Evolutionary conservation across 2,113 vertebrate genomes (phyloP), one percentile per base, ranked within the genome.

Genomic region (Collichthys lucidus): DNA sequence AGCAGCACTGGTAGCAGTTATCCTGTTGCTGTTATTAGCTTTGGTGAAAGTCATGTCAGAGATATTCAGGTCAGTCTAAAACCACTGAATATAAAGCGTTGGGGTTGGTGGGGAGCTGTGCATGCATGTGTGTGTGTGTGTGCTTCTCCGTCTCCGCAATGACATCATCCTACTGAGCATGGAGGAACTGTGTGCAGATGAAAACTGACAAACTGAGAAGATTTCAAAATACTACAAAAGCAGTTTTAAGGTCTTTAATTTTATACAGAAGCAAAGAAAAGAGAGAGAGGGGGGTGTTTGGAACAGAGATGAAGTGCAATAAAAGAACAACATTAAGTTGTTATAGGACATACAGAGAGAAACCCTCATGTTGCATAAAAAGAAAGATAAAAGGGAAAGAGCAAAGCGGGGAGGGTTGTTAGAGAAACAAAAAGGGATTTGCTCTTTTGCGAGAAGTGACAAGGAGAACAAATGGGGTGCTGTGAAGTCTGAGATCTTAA

Each of bases 11-110:
- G 85, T 84, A 88, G 88, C 84, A 88, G 74, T 92, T 89, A 86
- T 87, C 69, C 89, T 79, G 81, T 62, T 66, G 88, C 91, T 85
- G 85, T 89, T 92, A 93, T 93, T 93, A 93, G 87, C 89, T 80
- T 86, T 83, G 87, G 86, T 85, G 71, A 81, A 92, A 92, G 90
- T 92, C 88, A 90, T 84, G 92, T 83, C 82, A 82, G 81, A 92
- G 91, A 93, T 90, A 94, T 93, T 93, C 84, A 80, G 93, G 88
- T 92, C 91, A 92, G 88, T 76, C 76, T 79, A 15, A 85, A 93
- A 92, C 92, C 92, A 74, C 90, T 8, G 68, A 87, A 88, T 89
- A 80, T 80, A 85, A 89, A 92, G 71, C 79, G 67, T 10, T 67
- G 64, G 77, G 77, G 82, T 85, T 86, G 26, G 83, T 79, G 87